Conservation (phyloP, 2,888 invertebrate species). For the Harpalus rufipes region DNA sequence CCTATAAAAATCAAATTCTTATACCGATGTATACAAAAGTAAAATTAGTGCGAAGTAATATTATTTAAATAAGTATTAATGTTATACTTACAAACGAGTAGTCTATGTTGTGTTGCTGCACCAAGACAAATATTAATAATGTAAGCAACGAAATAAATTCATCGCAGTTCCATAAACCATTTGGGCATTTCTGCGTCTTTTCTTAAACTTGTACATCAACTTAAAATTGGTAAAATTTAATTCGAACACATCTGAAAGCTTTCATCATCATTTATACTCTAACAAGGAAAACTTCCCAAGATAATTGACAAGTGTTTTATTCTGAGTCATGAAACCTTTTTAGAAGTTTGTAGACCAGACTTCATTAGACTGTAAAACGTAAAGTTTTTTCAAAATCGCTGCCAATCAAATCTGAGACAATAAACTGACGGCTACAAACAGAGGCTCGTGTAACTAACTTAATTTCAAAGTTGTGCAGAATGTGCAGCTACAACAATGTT, state of each 20-base stretch:
- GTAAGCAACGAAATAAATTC: too few species aligned
- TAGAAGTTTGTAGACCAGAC: conserved; percentile 5
- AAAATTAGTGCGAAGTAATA: too few species aligned
- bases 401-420: conserved; percentile 38
- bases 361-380: conserved; percentile 41
- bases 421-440: conserved; percentile 16
- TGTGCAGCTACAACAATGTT: conserved; percentile 16
- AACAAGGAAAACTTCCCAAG: conserved; percentile 42
- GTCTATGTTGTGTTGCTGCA: too few species aligned
- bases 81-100: too few species aligned
- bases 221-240: conserved; percentile 25
- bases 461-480: conserved; percentile 24
- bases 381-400: conserved; percentile 31
- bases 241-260: conserved; percentile 38
- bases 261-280: conserved; percentile 55
- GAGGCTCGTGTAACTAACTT: conserved; percentile 30
- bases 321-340: conserved; percentile 43
- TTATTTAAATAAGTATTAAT: too few species aligned
- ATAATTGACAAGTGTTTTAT: conserved; percentile 56
- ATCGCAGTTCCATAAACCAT: too few species aligned
- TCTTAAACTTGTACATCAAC: neutral
- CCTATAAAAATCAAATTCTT: too few species aligned
- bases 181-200: neutral
- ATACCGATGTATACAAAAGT: too few species aligned
- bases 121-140: too few species aligned